phyloP scores from a whole-genome alignment of 2,113 vertebrate genomes.

The Daphoenositta chrysoptera region DNA sequence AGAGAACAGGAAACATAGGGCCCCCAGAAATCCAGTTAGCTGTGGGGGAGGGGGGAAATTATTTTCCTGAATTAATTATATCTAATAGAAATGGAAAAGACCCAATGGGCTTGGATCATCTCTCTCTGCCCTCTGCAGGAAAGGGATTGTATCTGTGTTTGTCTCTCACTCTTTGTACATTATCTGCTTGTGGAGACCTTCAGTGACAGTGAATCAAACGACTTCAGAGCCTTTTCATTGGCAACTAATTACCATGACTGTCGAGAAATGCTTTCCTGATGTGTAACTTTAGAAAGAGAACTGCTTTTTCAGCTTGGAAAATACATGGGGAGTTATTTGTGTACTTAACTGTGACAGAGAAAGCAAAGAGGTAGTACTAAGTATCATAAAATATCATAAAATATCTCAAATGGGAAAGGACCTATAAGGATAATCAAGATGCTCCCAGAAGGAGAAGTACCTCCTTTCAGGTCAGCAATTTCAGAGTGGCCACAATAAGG shows the following conservation, averaged over 20 bases:
- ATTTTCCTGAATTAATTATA: not conserved
- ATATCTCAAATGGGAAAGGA: not conserved
- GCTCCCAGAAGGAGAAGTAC: not conserved
- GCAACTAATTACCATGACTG: not conserved
- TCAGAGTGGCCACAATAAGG: not conserved
- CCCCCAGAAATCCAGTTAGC: not conserved
- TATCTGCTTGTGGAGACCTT: not conserved
- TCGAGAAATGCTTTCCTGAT: not conserved
- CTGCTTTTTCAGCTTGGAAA: not conserved
- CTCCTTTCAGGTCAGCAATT: not conserved
- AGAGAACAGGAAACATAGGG: not conserved
- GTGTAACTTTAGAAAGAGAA: not conserved
- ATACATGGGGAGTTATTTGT: not conserved
- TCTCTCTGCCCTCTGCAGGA: not conserved
- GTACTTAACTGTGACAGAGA: not conserved
- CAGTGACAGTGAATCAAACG: not conserved
- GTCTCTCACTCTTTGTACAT: not conserved
- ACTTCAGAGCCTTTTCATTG: not conserved
- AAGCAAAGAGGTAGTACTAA: not conserved
- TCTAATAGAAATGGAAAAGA: not conserved
- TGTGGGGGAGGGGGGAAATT: not conserved
- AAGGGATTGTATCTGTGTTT: not conserved
- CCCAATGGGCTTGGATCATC: not conserved
- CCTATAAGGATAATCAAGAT: not conserved
- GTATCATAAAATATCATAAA: accelerated